Evolutionary conservation across 2,113 vertebrate species (phyloP), one percentile per base, ranked within the genome.

Genomic region (Toxotes chatareus): DNA sequence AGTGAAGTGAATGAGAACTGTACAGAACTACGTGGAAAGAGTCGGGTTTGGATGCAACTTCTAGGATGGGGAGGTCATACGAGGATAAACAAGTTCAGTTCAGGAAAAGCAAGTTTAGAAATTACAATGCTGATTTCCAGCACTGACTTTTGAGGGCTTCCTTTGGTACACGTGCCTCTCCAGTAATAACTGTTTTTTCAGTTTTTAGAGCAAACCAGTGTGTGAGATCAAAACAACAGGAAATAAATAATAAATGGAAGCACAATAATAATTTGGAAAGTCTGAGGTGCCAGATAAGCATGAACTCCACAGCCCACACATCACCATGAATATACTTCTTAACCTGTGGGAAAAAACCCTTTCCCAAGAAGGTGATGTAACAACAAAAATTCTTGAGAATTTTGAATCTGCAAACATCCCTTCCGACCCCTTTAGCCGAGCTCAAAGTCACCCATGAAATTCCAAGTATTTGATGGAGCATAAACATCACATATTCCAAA

Each of bases 391-490:
- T 79, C 78, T 84, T 42, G 21, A 62, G 65, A 83, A 85, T 76
- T 71, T 83, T n/a, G 76, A 65, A 85, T 7, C 38, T 79, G 63
- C 51, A 72, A 85, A 85, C 46, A 73, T 82, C 55, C 38, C 49
- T 62, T 32, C 47, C 10, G 47, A 4, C 40, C 82, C 42, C 14
- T 59, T 51, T 47, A 53, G 69, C 27, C 0, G 5, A 68, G 66
- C 46, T 74, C 65, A 84, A 79, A 86, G 78, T 64, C 60, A 64
- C 60, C 34, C 27, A 59, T 77, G 32, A 80, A 82, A 86, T 86
- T 84, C 87, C 51, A 79, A 69, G 80, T 70, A 90, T 74, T 64
- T 84, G 42, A 85, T 47, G n/a, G 69, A 79, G 84, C 84, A 75
- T 70, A 56, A 87, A 74, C 47, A 47, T 87, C 46, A 59, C 57